Evolutionary conservation across 2,797 vertebrate species (phyloP).

Genomic region (Galaxias olidus): DNA sequence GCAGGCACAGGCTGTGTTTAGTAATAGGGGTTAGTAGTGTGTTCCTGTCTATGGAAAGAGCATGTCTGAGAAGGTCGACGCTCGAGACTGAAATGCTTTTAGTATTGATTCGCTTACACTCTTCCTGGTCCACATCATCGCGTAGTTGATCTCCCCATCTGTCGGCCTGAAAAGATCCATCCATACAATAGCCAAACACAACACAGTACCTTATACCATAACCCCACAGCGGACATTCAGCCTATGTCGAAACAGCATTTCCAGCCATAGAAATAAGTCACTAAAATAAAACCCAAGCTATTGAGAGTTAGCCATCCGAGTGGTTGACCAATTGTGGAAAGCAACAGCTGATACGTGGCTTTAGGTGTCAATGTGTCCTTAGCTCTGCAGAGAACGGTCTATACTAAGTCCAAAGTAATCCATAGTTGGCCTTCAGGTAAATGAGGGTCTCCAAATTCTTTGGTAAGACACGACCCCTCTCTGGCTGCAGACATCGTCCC

Average conservation of each 20-base stretch:
- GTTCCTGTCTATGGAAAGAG: constrained; percentile 6
- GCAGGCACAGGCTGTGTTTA: constrained; percentile 46
- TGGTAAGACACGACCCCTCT: constrained; percentile 68
- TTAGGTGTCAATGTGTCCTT: neutral
- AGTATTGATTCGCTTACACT: constrained; percentile 49
- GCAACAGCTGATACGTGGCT: constrained; percentile 31
- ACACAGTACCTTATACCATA: too few species aligned
- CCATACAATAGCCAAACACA: too few species aligned
- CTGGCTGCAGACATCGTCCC: constrained; percentile 59
- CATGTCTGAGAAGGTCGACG: too few species aligned
- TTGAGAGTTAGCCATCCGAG: too few species aligned
- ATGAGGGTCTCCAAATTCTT: constrained; percentile 81
- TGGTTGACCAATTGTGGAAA: neutral
- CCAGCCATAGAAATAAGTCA: too few species aligned
- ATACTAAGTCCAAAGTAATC: constrained; percentile 74
- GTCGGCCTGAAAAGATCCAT: too few species aligned
- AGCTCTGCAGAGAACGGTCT: neutral
- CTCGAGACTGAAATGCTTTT: constrained; percentile 7
- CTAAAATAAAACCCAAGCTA: too few species aligned
- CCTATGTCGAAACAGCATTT: too few species aligned
- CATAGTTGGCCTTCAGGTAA: constrained; percentile 81
- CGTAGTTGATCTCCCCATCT: too few species aligned
- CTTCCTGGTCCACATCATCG: constrained; percentile 24
- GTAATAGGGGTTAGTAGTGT: constrained; percentile 13
- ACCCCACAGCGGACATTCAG: too few species aligned